A percentile compares a stretch with the other conserved stretches of the same genome.
Evolutionary conservation across 2,888 invertebrate species (phyloP).

Genomic region (Acanthosoma haemorrhoidale): DNA sequence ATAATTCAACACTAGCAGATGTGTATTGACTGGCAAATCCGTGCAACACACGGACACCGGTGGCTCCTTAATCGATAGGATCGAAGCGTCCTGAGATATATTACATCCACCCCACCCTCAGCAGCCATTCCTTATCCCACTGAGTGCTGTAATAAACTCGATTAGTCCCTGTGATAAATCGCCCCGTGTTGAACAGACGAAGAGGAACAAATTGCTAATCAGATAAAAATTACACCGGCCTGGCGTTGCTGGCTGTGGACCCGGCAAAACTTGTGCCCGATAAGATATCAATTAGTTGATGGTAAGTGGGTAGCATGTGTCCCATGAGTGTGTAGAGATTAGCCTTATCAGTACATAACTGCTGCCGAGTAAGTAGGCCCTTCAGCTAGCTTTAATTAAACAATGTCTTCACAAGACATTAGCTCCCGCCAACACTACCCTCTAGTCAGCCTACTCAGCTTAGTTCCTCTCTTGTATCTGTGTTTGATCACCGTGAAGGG

Average conservation of each 20-base stretch:
- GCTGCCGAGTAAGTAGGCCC: neutral
- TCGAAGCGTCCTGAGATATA: neutral
- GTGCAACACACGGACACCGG: slow-evolving; percentile 1
- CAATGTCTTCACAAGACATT: slow-evolving; percentile 2
- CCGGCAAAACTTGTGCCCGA: neutral
- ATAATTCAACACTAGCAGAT: neutral
- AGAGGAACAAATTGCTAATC: slow-evolving; percentile 1
- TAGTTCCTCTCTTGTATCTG: neutral
- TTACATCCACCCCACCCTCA: neutral
- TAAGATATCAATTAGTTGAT: slow-evolving; percentile 3
- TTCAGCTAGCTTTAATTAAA: slow-evolving; percentile 11
- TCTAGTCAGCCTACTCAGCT: neutral
- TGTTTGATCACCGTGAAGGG: too few relatives aligned
- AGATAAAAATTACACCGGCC: neutral
- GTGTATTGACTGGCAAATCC: neutral
- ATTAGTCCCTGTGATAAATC: slow-evolving; percentile 12
- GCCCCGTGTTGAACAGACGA: too few relatives aligned
- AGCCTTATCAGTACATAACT: neutral
- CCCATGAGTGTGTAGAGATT: neutral
- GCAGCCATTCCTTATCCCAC: neutral
- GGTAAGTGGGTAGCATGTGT: slow-evolving; percentile 7
- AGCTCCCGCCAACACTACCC: neutral
- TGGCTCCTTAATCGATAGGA: neutral
- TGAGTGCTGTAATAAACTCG: too few relatives aligned
- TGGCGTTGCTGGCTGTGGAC: too few relatives aligned